These are phyloP conservation scores for Arenicola marina DNA, from an alignment of 2,888 invertebrate species.

Conservation along the genomic window DNA sequence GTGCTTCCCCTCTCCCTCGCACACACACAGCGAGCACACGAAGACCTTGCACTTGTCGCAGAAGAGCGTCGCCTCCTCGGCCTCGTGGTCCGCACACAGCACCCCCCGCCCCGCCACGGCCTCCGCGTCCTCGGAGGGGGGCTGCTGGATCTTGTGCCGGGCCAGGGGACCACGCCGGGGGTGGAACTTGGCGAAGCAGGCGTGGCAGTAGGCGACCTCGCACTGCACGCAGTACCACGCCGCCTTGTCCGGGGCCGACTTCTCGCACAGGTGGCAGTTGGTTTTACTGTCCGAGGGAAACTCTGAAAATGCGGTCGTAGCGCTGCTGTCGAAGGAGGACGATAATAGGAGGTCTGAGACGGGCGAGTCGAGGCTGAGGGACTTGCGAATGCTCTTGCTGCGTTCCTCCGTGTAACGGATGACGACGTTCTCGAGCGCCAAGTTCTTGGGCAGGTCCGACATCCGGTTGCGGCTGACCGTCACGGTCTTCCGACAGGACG, in stretches of 20 bases:
- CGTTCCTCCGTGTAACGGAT: constrained; percentile 53
- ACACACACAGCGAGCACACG: constrained; percentile 54
- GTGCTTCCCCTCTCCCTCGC: constrained; percentile 53
- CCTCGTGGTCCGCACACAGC: constrained; percentile 44
- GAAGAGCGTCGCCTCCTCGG: constrained; percentile 47
- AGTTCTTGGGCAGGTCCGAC: constrained; percentile 46
- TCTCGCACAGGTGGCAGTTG: constrained; percentile 49
- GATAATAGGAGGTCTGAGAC: constrained; percentile 13
- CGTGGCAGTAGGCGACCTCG: constrained; percentile 47
- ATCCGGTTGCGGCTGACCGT: constrained; percentile 40
- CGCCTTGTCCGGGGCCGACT: constrained; percentile 37
- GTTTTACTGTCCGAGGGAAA: constrained; percentile 11
- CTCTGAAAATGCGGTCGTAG: constrained; percentile 6
- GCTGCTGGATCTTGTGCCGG: constrained; percentile 39
- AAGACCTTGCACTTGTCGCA: constrained; percentile 50
- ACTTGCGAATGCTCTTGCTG: constrained; percentile 42
- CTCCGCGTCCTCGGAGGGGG: not conserved
- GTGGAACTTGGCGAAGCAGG: constrained; percentile 49
- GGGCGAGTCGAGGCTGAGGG: constrained; percentile 40
- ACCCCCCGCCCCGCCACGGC: constrained; percentile 23
- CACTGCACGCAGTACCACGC: constrained; percentile 53
- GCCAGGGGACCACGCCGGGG: constrained; percentile 46
- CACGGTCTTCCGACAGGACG: constrained; percentile 48
- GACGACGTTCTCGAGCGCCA: constrained; percentile 55
- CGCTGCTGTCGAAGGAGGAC: not conserved